These are phyloP conservation scores for Lutjanus campechanus DNA, from an alignment of 2,797 vertebrate species.

Conservation along the genomic window DNA sequence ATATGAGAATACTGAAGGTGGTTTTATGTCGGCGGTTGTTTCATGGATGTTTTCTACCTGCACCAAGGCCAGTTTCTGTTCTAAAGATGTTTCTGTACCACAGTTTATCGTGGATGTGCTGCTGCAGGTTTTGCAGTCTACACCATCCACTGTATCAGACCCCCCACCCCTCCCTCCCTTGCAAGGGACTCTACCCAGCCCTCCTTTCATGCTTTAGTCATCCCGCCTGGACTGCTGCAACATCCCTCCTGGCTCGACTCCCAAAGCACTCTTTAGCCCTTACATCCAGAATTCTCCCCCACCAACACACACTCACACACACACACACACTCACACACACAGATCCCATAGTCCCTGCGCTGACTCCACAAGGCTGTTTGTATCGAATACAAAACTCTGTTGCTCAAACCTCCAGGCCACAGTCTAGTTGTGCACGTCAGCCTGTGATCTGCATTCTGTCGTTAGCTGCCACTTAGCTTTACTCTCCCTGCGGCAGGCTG, in stretches of 20 bases:
- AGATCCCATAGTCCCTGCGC: slow-evolving; percentile 28
- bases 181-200: slow-evolving; percentile 60
- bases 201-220: slow-evolving; percentile 76
- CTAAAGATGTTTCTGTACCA: not conserved
- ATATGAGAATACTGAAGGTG: slow-evolving; percentile 14
- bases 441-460: slow-evolving; percentile 78
- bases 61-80: slow-evolving; percentile 15
- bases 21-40: slow-evolving; percentile 11
- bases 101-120: slow-evolving; percentile 30
- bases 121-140: slow-evolving; percentile 57
- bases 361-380: slow-evolving; percentile 56
- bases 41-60: slow-evolving; percentile 29
- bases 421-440: slow-evolving; percentile 44
- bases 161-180: slow-evolving; percentile 25
- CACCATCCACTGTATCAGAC: slow-evolving; percentile 50
- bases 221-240: slow-evolving; percentile 68
- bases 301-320: slow-evolving; percentile 23
- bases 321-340: slow-evolving; percentile 22
- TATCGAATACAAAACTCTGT: slow-evolving; percentile 64
- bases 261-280: slow-evolving; percentile 70
- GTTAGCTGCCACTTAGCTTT: slow-evolving; percentile 72
- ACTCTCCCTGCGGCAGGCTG: slow-evolving; percentile 66
- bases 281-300: slow-evolving; percentile 47
- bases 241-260: slow-evolving; percentile 73
- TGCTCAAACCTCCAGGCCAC: slow-evolving; percentile 57